Conservation (phyloP, 1,140 invertebrate genomes). For the Drosophila nebulosa region DNA sequence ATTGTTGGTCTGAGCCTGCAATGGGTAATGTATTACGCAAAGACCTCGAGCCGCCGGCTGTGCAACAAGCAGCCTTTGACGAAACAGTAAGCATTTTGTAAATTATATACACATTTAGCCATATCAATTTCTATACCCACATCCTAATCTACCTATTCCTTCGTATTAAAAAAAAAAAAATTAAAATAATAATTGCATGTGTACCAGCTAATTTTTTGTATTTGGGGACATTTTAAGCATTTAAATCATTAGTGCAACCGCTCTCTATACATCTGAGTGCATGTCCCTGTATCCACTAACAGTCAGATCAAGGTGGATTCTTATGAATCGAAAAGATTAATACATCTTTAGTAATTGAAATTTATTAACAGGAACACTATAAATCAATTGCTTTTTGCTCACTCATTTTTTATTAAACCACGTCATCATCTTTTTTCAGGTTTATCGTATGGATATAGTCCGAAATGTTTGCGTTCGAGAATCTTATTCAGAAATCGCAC, state of each 20-base stretch:
- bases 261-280: neutral
- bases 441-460: slow-evolving; percentile 92
- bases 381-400: neutral
- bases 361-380: neutral
- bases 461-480: slow-evolving; percentile 86
- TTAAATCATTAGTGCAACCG: neutral
- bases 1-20: slow-evolving; percentile 89
- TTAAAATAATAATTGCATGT: neutral
- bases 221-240: slow-evolving; percentile 55
- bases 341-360: neutral
- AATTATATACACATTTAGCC: neutral
- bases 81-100: slow-evolving; percentile 82
- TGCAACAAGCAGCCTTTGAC: slow-evolving; percentile 93
- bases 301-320: neutral
- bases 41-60: slow-evolving; percentile 85
- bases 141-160: neutral
- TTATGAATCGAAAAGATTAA: neutral
- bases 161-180: no score
- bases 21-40: slow-evolving; percentile 82
- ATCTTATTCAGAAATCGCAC: slow-evolving; percentile 48
- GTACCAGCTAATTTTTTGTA: neutral
- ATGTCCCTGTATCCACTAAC: slow-evolving; percentile 5
- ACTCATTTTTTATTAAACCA: no score
- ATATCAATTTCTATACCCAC: neutral
- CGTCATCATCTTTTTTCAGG: slow-evolving; percentile 38